A percentile compares a stretch with the other conserved stretches of the same genome.
Conservation (phyloP, 2,797 vertebrate genomes). For the Melanotaenia boesemani region DNA sequence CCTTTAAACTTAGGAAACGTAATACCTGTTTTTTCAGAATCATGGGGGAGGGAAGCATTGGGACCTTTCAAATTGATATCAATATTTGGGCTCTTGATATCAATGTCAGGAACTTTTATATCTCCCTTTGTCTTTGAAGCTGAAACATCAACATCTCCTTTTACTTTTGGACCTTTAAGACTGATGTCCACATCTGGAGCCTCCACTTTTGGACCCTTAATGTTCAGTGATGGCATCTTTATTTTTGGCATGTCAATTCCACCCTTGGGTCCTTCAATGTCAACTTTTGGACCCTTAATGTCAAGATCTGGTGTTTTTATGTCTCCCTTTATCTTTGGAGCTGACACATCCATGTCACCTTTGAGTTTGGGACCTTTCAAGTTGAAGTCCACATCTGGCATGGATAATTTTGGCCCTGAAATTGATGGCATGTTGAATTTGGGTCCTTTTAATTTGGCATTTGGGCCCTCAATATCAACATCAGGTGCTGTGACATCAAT, state of each 20-base stretch:
- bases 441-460: conserved; percentile 2
- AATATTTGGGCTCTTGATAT: conserved; percentile 30
- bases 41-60: conserved; percentile 3
- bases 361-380: conserved; percentile 26
- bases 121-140: conserved; percentile 38
- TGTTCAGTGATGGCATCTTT: conserved; percentile 51
- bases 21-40: conserved; percentile 73
- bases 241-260: conserved; percentile 50
- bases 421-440: conserved; percentile 35
- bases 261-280: too few relatives aligned
- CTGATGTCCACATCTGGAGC: conserved; percentile 18
- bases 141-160: conserved; percentile 48
- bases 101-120: neutral
- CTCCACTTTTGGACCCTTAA: neutral
- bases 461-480: conserved; percentile 22
- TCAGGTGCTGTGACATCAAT: conserved; percentile 17
- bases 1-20: conserved; percentile 79
- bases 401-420: neutral
- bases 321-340: too few relatives aligned
- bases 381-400: conserved; percentile 27
- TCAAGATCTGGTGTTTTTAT: too few relatives aligned
- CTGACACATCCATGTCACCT: conserved; percentile 2
- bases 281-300: too few relatives aligned
- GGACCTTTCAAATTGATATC: conserved; percentile 33
- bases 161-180: conserved; percentile 22